Base-by-base conservation (phyloP, 2,113 vertebrate genomes). In the Semicossyphus pulcher region DNA sequence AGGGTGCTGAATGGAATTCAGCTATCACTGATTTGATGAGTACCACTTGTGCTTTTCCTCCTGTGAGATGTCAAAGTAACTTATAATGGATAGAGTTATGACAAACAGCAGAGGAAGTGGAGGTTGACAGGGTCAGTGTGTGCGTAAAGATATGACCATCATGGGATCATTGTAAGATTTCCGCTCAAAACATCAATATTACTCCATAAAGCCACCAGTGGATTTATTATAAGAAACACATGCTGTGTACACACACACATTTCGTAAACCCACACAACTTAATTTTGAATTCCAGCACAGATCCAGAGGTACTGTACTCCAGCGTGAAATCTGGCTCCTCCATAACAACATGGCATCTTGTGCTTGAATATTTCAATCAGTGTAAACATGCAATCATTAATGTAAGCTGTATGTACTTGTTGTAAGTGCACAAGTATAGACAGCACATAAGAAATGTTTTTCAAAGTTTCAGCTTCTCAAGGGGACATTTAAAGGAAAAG, bases 151-250 rank as follows among this genome's bases (percentile, higher is more conserved):
- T 67, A 37, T 28, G 11, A 56, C 28, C 14, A 52, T 45, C 20
- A 61, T 45, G 59, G 65, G 31, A 64, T 54, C 18, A 64, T 18
- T 23, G 4, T 48, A 32, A 57, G 23, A 62, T 14, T 81, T 64
- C 37, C 31, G 18, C 25, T 37, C 28, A 42, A 51, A 70, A 47
- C 14, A 36, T 14, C 20, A 62, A 45, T 54, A 60, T 72, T 72
- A 37, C 53, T 25, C 29, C 56, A 66, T 39, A 57, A 69, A 60
- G n/a, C 32, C 54, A 45, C 18, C 10, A 45, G 29, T 44, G 52
- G 10, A 0, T 56, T 77, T 52, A 23, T 74, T 42, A 76, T 70
- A 41, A 56, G 14, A 75, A 78, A 58, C 70, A 76, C 28, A 69
- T 66, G 20, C 15, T 60, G 64, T 32, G 25, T n/a, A n/a, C 23